phyloP scores from a whole-genome alignment of 2,113 vertebrate genomes.

The Scophthalmus maximus region DNA sequence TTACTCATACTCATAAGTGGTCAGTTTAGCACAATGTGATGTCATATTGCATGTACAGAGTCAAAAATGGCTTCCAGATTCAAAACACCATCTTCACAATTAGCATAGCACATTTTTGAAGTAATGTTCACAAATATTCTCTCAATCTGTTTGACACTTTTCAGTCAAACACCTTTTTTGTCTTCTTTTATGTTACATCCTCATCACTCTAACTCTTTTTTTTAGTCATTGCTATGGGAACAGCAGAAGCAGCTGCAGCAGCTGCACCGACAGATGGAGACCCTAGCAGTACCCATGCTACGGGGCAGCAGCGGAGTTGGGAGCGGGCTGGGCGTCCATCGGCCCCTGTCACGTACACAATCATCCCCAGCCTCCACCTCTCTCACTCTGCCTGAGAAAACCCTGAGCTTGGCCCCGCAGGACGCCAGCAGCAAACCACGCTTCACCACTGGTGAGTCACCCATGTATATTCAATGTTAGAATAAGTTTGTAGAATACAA shows the following conservation, averaged over 20 bases:
- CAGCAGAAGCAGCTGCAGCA: slow-evolving; percentile 88
- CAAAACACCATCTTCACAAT: not conserved
- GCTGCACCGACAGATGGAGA: slow-evolving; percentile 86
- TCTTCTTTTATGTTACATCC: not conserved
- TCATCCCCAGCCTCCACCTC: slow-evolving; percentile 90
- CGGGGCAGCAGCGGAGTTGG: slow-evolving; percentile 35
- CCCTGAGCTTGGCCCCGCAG: slow-evolving; percentile 77
- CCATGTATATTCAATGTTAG: not conserved
- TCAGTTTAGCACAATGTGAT: slow-evolving; percentile 13
- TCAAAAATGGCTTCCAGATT: not conserved
- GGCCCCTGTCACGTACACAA: slow-evolving; percentile 88
- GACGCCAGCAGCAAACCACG: slow-evolving; percentile 84
- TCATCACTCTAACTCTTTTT: not conserved
- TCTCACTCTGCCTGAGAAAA: slow-evolving; percentile 74
- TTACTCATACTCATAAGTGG: not conserved
- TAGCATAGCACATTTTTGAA: not conserved
- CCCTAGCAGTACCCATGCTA: slow-evolving; percentile 80
- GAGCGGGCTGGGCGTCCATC: slow-evolving; percentile 76
- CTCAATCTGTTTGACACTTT: not conserved
- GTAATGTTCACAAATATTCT: not conserved
- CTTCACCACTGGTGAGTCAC: slow-evolving; percentile 89
- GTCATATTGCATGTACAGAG: not conserved
- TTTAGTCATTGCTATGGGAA: slow-evolving; percentile 90
- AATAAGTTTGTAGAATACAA: too few relatives aligned
- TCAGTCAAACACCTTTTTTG: not conserved